These are phyloP conservation scores for Leucopternis melanops DNA, from an alignment of 2,113 vertebrate genomes.

Conservation along the genomic window DNA sequence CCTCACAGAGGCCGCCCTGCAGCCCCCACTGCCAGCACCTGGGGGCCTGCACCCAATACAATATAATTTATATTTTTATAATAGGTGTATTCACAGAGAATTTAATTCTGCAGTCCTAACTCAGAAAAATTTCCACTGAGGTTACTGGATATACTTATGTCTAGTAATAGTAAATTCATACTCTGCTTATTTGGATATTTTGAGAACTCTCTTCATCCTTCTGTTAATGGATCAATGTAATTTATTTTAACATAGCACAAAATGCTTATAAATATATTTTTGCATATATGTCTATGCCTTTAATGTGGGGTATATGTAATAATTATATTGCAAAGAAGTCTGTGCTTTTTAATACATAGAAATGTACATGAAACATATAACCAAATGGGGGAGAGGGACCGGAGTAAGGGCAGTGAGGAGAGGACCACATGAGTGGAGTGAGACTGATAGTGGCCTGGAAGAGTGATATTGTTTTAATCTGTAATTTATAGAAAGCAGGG, in stretches of 20 bases:
- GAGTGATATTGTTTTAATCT: not conserved
- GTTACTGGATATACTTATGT: not conserved
- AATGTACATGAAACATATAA: not conserved
- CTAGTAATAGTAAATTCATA: not conserved
- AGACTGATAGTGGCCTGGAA: not conserved
- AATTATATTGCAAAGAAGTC: not conserved
- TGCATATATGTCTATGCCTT: not conserved
- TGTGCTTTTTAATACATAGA: not conserved
- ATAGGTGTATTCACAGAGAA: not conserved
- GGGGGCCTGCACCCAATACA: not conserved
- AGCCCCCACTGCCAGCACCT: fast-evolving
- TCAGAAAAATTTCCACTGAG: not conserved
- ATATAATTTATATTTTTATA: not conserved
- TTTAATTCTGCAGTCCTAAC: not conserved
- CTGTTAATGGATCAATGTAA: not conserved
- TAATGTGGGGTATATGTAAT: not conserved
- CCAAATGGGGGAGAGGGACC: not conserved
- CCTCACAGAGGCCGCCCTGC: fast-evolving
- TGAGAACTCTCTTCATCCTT: not conserved
- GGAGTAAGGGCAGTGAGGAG: not conserved
- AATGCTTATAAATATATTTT: not conserved
- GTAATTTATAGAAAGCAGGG: not conserved
- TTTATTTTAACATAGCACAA: not conserved
- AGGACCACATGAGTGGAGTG: not conserved
- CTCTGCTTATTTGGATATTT: not conserved